These are phyloP conservation scores for Coptodon rendalli DNA, from an alignment of 2,113 vertebrate species.

Conservation along the genomic window DNA sequence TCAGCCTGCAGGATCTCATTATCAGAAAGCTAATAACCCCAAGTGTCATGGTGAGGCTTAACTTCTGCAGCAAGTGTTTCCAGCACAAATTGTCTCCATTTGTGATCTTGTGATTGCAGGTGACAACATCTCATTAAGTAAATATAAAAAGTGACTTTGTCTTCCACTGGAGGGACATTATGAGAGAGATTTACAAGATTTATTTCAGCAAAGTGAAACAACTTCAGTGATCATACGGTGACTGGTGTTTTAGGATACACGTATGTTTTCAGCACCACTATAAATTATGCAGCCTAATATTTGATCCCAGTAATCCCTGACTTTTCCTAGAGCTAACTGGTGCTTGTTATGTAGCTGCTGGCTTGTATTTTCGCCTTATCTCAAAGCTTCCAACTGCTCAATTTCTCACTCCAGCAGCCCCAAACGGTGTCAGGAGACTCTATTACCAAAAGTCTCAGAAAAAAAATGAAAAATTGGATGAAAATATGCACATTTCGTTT, in stretches of 20 bases:
- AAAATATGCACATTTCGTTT: neutral
- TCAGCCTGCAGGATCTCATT: constrained; percentile 36
- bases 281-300: neutral
- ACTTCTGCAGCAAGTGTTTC: neutral
- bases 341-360: neutral
- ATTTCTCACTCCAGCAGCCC: neutral
- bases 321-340: neutral
- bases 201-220: neutral
- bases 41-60: neutral
- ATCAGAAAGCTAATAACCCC: constrained; percentile 24
- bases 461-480: neutral
- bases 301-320: neutral
- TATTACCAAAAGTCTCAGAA: neutral
- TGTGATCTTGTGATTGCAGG: neutral
- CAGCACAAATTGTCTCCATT: constrained; percentile 33
- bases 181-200: neutral
- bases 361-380: neutral
- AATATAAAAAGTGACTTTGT: neutral
- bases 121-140: constrained; percentile 24
- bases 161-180: neutral
- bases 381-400: neutral
- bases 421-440: neutral
- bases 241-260: neutral
- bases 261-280: neutral
- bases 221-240: neutral